phyloP scores from a whole-genome alignment of 2,888 invertebrate genomes.

The Aphrophora alni region DNA sequence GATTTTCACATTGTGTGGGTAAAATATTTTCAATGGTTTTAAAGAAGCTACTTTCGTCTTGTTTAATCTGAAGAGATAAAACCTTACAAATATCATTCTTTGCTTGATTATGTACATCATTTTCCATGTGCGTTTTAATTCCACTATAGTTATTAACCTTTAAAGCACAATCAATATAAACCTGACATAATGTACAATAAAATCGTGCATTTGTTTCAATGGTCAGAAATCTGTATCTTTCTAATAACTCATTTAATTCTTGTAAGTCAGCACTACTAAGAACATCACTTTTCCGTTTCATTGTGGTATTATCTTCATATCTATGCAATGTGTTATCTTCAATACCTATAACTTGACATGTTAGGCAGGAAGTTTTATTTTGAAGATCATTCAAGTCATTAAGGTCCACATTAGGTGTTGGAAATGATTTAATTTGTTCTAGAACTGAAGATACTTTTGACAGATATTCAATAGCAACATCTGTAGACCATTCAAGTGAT shows the following conservation, averaged over 20 bases:
- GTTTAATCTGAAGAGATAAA: not conserved
- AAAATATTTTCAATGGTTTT: not conserved
- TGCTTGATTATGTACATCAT: not conserved
- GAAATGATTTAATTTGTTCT: not conserved
- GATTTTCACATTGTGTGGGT: not conserved
- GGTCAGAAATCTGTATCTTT: not conserved
- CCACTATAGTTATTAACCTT: not conserved
- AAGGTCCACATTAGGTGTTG: not conserved
- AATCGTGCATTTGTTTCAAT: not conserved
- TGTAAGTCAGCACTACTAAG: not conserved
- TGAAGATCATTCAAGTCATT: not conserved
- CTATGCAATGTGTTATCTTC: not conserved
- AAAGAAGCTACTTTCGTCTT: not conserved
- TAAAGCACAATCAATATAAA: not conserved
- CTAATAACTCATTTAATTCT: not conserved
- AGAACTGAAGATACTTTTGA: not conserved
- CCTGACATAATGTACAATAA: not conserved
- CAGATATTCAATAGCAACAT: not conserved
- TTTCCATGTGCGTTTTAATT: not conserved
- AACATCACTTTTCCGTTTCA: not conserved
- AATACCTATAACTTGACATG: not conserved
- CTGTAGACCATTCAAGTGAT: not conserved
- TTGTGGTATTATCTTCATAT: not conserved
- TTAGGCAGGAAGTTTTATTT: not conserved
- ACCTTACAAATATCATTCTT: not conserved